Percentiles rank a stretch among this genome's conserved stretches.
phyloP scores from a whole-genome alignment of 2,113 vertebrate species.

The Dendropsophus ebraccatus region DNA sequence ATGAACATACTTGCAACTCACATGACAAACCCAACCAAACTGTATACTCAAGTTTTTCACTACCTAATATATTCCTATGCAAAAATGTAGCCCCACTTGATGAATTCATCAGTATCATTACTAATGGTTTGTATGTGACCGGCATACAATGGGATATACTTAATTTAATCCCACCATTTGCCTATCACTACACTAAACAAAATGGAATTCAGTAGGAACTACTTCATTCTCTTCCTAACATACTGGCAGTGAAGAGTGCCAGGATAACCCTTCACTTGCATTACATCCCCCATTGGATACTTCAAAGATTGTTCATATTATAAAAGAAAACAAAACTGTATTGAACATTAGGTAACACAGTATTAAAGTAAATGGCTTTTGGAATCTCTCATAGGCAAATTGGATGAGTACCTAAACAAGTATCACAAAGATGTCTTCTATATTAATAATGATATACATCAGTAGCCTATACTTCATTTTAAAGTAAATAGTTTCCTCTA shows the following conservation, averaged over 20 bases:
- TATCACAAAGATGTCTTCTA: not conserved
- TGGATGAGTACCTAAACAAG: not conserved
- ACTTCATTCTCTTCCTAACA: not conserved
- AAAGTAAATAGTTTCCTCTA: not conserved
- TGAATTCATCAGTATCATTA: too few species aligned
- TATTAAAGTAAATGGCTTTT: not conserved
- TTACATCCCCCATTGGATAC: not conserved
- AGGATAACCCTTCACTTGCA: not conserved
- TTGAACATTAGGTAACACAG: too few species aligned
- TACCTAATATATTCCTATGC: not conserved
- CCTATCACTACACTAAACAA: not conserved
- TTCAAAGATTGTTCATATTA: not conserved
- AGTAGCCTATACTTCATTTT: not conserved
- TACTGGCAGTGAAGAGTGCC: not conserved
- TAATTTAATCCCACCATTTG: not conserved
- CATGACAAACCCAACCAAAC: not conserved
- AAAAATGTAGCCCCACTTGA: too few species aligned
- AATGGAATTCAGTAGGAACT: not conserved
- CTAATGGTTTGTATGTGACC: too few species aligned
- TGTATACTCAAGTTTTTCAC: not conserved
- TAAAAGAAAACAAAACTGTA: not conserved
- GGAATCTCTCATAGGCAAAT: not conserved
- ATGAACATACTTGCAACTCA: not conserved
- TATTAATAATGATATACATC: slow-evolving; percentile 14
- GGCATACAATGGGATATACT: too few species aligned